Conservation (phyloP, 92 coral and sea anemone genomes). For the Porites cylindrica region DNA sequence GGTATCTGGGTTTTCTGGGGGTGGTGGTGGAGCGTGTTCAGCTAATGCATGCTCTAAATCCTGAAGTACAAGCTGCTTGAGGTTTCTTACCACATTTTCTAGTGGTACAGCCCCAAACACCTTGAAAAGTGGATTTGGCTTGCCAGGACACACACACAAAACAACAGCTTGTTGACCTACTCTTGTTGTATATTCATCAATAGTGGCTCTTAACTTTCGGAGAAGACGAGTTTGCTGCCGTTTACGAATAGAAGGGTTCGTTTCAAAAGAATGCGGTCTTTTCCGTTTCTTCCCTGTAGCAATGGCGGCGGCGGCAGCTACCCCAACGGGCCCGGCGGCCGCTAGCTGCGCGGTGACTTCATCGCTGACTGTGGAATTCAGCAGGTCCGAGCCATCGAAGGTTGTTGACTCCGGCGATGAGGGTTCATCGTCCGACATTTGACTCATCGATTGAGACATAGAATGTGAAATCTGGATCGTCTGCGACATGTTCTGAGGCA, state of each 20-base stretch:
- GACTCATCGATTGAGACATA: slow-evolving; percentile 70
- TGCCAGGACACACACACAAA: slow-evolving; percentile 97
- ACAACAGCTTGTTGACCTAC: slow-evolving; percentile 99
- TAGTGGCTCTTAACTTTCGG: slow-evolving; percentile 93
- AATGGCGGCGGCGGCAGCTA: slow-evolving; percentile 99
- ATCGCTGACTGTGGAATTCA: slow-evolving; percentile 85
- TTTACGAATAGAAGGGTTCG: slow-evolving; percentile 98
- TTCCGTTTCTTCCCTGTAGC: slow-evolving; percentile 98
- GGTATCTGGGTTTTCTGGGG: slow-evolving; percentile 91
- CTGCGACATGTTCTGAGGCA: slow-evolving; percentile 82
- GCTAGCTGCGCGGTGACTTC: slow-evolving; percentile 98
- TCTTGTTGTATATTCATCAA: slow-evolving; percentile 98
- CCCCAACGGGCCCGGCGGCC: slow-evolving; percentile 99
- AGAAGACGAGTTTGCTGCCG: slow-evolving; percentile 98
- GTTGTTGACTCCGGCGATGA: slow-evolving; percentile 99
- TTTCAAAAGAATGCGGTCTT: slow-evolving; percentile 97
- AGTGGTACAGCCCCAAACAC: slow-evolving; percentile 99
- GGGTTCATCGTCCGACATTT: slow-evolving; percentile 92
- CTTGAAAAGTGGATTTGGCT: slow-evolving; percentile 94
- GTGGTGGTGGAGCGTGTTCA: slow-evolving; percentile 97
- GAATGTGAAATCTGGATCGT: slow-evolving; percentile 75
- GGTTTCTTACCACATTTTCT: slow-evolving; percentile 91
- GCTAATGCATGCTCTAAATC: slow-evolving; percentile 96
- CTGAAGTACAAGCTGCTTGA: slow-evolving; percentile 92
- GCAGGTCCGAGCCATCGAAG: slow-evolving; percentile 92